Conservation (phyloP, 2,888 invertebrate genomes). For the Cyclophora albipunctata region DNA sequence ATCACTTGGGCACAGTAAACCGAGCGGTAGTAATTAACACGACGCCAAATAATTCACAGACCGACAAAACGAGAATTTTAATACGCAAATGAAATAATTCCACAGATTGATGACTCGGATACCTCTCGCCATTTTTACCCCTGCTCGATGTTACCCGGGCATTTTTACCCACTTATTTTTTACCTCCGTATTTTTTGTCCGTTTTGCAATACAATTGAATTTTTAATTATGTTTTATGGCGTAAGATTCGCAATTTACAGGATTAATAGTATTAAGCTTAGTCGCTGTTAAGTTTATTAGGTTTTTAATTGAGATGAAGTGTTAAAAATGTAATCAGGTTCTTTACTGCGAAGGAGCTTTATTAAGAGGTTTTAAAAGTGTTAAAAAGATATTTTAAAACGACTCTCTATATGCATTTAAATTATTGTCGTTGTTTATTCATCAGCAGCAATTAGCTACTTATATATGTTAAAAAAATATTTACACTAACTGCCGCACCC, state of each 20-base stretch:
- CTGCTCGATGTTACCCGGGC: slow-evolving; percentile 8
- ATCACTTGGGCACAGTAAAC: slow-evolving; percentile 52
- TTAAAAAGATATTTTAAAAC: too few species aligned
- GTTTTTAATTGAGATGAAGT: too few species aligned
- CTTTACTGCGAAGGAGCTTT: too few species aligned
- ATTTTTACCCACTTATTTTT: slow-evolving; percentile 33
- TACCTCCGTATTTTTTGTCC: slow-evolving; percentile 14
- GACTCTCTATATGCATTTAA: too few species aligned
- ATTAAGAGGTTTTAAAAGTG: too few species aligned
- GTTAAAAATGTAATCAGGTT: too few species aligned
- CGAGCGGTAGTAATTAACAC: slow-evolving; percentile 62
- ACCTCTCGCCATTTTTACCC: slow-evolving; percentile 47
- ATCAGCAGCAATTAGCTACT: too few species aligned
- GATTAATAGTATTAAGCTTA: slow-evolving; percentile 58
- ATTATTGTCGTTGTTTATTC: too few species aligned
- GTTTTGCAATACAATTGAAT: slow-evolving; percentile 57
- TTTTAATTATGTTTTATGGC: slow-evolving; percentile 73
- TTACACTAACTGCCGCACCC: too few species aligned
- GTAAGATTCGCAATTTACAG: slow-evolving; percentile 65
- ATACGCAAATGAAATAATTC: slow-evolving; percentile 74
- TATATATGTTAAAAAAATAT: too few species aligned
- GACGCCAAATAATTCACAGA: slow-evolving; percentile 63
- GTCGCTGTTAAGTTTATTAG: slow-evolving; percentile 26
- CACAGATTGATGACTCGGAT: slow-evolving; percentile 70
- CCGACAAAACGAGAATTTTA: slow-evolving; percentile 72